Base-by-base conservation (phyloP, 2,797 vertebrate species). In the Aeoliscus strigatus region DNA sequence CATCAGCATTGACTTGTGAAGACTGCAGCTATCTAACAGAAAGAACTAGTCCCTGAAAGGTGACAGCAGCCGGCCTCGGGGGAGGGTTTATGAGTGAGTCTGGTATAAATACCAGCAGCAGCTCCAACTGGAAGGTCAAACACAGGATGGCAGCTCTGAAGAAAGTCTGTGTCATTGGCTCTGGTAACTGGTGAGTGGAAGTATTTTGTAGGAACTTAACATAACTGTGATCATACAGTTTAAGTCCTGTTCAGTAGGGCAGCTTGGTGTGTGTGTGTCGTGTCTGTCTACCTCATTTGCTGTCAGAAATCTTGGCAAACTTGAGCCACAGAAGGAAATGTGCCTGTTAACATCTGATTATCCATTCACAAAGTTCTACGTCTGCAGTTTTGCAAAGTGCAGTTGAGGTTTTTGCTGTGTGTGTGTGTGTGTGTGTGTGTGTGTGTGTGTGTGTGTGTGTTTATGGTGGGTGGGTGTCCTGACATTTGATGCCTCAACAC, bases 101-200 rank as follows among this genome's bases (percentile, higher is more conserved):
- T 4, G 17, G 42, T 85, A 85, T 87, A 87, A 88, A 86, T 73
- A 67, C 41, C 57, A 2, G 66, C 61, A 52, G 62, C 65, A 49
- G 58, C 55, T 46, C 43, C 14, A 13, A 33, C 65, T 49, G 61
- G 47, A 34, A 58, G 51, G 42, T 61, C 66, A 32, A 40, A 52
- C 45, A 40, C 61, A 60, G 1, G 16, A 87, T 88, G 87, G 79
- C 82, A 74, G 75, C 75, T 1, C 73, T 66, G 2, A 89, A 85
- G 82, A 94, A 88, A 75, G 74, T 93, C 54, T 97, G 94, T 79
- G 67, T 98, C 69, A 77, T 97, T 44, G 94, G 94, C 75, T 96
- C 94, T 1, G 94, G 94, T 53, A 98, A 97, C 88, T 98, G 94
- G 94, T 98, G 81, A 90, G 93, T 58, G 27, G 5, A 45, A 9